phyloP scores from a whole-genome alignment of 2,113 vertebrate species.

The Coptodon rendalli region DNA sequence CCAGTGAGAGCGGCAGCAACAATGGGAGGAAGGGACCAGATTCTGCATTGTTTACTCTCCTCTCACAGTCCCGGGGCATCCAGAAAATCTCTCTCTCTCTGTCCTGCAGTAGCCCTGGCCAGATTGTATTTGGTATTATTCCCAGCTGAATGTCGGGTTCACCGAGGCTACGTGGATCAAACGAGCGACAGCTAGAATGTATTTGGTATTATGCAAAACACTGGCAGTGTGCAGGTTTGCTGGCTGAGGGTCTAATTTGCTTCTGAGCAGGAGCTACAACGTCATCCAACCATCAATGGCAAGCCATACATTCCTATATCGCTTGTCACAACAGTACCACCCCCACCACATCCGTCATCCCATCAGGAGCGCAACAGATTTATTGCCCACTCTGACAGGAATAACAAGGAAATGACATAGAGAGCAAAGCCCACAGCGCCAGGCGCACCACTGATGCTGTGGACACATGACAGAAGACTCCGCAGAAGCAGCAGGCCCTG shows the following conservation, averaged over 20 bases:
- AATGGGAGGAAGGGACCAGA: conserved; percentile 64
- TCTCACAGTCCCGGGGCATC: conserved; percentile 22
- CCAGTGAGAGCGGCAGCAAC: conserved; percentile 13
- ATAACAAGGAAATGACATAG: not conserved
- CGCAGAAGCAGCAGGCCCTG: not conserved
- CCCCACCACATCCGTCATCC: not conserved
- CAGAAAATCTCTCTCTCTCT: conserved; percentile 25
- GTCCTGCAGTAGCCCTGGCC: conserved; percentile 5
- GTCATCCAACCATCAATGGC: not conserved
- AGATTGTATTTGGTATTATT: conserved; percentile 41
- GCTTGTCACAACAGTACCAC: not conserved
- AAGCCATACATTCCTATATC: not conserved
- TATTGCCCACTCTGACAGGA: not conserved
- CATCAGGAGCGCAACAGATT: not conserved
- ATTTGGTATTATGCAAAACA: conserved; percentile 12
- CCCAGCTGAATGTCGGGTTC: conserved; percentile 43
- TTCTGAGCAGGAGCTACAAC: not conserved
- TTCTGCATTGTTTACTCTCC: conserved; percentile 46
- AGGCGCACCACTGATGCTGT: not conserved
- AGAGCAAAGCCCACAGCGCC: not conserved
- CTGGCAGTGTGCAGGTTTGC: conserved; percentile 10
- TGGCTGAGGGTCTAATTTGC: conserved; percentile 12
- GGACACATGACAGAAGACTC: not conserved
- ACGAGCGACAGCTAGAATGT: conserved; percentile 21
- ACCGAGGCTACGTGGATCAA: conserved; percentile 29